phyloP scores from a whole-genome alignment of 2,888 invertebrate genomes.

The Alviniconcha strummeri region DNA sequence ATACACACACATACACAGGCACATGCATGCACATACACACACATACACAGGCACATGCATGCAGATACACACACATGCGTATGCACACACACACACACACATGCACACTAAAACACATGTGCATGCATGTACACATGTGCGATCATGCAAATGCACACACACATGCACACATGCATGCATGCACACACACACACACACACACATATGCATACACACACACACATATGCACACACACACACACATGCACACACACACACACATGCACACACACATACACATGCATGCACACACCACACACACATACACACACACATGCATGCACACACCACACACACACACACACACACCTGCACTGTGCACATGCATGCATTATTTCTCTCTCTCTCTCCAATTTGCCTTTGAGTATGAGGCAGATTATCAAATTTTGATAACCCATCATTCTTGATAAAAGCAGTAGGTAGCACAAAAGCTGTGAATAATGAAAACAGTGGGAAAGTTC shows the following conservation, averaged over 20 bases:
- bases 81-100: neutral
- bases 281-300: slow-evolving; percentile 3
- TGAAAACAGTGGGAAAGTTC: too few species aligned
- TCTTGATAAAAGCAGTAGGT: too few species aligned
- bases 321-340: too few species aligned
- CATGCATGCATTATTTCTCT: too few species aligned
- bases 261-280: neutral
- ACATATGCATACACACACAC: neutral
- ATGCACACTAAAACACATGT: neutral
- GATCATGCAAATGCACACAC: neutral
- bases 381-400: too few species aligned
- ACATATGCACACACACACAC: too few species aligned
- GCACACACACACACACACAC: neutral
- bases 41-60: neutral
- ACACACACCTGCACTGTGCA: too few species aligned
- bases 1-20: neutral
- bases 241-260: too few species aligned
- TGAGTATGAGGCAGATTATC: too few species aligned
- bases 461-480: too few species aligned
- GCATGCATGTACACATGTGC: neutral
- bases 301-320: neutral
- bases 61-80: neutral
- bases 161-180: neutral
- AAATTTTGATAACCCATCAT: too few species aligned
- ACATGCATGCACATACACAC: neutral